Evolutionary conservation across 2,113 vertebrate genomes (phyloP).

Genomic region (Brachyhypopomus gauderio): DNA sequence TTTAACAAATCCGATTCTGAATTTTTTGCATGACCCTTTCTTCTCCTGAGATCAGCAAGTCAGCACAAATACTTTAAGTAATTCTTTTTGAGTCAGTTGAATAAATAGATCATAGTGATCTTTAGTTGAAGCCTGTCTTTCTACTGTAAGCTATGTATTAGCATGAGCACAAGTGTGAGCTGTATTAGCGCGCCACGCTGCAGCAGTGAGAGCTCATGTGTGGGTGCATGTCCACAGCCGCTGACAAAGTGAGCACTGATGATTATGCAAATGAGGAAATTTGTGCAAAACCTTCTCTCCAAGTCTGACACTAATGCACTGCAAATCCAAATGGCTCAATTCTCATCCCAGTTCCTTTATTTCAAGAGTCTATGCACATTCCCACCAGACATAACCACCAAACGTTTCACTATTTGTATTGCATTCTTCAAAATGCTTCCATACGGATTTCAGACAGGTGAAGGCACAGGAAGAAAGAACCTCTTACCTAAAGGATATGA

Average conservation of each 20-base stretch:
- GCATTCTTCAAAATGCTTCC: neutral
- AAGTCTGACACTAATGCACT: neutral
- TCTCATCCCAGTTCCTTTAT: neutral
- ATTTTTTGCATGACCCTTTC: no score
- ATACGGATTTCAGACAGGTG: neutral
- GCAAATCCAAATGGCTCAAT: neutral
- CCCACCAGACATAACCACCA: neutral
- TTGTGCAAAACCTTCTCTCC: conserved; percentile 28
- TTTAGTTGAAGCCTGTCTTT: neutral
- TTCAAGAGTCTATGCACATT: neutral
- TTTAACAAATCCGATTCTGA: no score
- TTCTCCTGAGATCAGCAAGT: no score
- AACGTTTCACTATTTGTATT: neutral
- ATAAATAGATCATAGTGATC: neutral
- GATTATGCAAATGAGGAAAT: conserved; percentile 46
- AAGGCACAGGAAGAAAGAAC: neutral
- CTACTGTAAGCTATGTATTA: neutral
- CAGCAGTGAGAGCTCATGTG: neutral
- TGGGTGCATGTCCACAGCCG: conserved; percentile 5
- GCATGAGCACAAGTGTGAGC: neutral
- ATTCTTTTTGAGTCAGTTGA: neutral
- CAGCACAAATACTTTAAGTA: no score
- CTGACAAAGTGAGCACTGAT: conserved; percentile 25
- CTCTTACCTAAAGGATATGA: neutral
- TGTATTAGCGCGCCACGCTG: neutral